These are phyloP conservation scores for Loripinus fragilis DNA, from an alignment of 2,888 invertebrate species.

Conservation along the genomic window DNA sequence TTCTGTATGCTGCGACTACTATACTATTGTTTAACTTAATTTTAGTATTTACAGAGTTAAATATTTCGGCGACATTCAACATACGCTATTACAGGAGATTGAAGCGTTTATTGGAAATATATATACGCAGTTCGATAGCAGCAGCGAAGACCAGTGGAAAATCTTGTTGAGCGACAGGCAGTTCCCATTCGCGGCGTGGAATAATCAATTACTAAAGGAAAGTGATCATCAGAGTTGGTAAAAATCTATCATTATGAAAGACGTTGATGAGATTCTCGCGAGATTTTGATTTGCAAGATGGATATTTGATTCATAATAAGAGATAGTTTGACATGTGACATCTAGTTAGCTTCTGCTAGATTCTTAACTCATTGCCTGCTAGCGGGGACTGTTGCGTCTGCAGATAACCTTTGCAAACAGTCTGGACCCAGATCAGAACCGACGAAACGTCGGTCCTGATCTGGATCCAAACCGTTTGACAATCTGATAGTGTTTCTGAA, in stretches of 20 bases:
- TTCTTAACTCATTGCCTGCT: too few species aligned
- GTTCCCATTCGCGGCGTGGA: constrained; percentile 1
- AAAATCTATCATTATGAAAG: neutral
- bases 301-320: too few species aligned
- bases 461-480: too few species aligned
- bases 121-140: neutral
- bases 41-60: neutral
- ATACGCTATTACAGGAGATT: neutral
- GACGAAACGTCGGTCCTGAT: too few species aligned
- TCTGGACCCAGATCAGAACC: too few species aligned
- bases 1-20: neutral
- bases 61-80: neutral
- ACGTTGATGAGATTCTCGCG: neutral
- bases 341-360: too few species aligned
- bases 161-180: neutral
- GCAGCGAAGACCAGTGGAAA: neutral
- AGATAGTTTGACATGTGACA: too few species aligned
- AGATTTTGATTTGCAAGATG: neutral
- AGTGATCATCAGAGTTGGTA: neutral
- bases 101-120: neutral
- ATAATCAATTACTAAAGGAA: constrained; percentile 7
- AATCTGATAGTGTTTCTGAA: too few species aligned
- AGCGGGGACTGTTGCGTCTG: too few species aligned
- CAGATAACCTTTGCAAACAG: too few species aligned
- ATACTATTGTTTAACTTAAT: neutral